phyloP scores from a whole-genome alignment of 2,888 invertebrate species.

The Eupeodes latifasciatus region DNA sequence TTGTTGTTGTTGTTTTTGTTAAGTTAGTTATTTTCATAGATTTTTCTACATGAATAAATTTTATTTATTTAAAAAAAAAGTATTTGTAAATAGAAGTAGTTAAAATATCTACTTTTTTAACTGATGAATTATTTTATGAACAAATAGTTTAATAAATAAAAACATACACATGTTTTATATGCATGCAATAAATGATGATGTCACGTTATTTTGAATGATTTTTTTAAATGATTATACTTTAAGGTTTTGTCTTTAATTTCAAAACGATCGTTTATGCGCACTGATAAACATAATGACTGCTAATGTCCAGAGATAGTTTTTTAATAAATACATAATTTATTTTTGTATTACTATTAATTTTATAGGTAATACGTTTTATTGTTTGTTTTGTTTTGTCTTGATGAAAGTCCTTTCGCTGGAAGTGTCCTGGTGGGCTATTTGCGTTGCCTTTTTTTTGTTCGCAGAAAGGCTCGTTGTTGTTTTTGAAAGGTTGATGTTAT shows the following conservation, averaged over 20 bases:
- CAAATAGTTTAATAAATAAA: background rate
- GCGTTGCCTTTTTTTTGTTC: slow-evolving; percentile 56
- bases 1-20: background rate
- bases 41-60: slow-evolving; percentile 53
- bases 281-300: slow-evolving; percentile 56
- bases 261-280: slow-evolving; percentile 31
- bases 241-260: slow-evolving; percentile 40
- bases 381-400: slow-evolving; percentile 15
- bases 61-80: slow-evolving; percentile 63
- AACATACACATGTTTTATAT: background rate
- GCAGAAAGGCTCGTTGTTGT: slow-evolving; percentile 69
- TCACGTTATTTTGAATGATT: slow-evolving; percentile 17
- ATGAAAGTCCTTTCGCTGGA: slow-evolving; percentile 70
- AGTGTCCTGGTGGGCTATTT: slow-evolving; percentile 72
- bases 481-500: slow-evolving; percentile 43
- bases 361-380: slow-evolving; percentile 29
- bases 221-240: slow-evolving; percentile 62
- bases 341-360: background rate
- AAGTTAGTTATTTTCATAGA: slow-evolving; percentile 50
- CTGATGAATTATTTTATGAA: slow-evolving; percentile 32
- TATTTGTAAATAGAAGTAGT: slow-evolving; percentile 43
- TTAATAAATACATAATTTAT: slow-evolving; percentile 40
- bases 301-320: slow-evolving; percentile 61
- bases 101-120: slow-evolving; percentile 32
- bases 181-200: slow-evolving; percentile 30